phyloP scores from a whole-genome alignment of 1,140 invertebrate genomes.

The Akabosia matsudoensis region DNA sequence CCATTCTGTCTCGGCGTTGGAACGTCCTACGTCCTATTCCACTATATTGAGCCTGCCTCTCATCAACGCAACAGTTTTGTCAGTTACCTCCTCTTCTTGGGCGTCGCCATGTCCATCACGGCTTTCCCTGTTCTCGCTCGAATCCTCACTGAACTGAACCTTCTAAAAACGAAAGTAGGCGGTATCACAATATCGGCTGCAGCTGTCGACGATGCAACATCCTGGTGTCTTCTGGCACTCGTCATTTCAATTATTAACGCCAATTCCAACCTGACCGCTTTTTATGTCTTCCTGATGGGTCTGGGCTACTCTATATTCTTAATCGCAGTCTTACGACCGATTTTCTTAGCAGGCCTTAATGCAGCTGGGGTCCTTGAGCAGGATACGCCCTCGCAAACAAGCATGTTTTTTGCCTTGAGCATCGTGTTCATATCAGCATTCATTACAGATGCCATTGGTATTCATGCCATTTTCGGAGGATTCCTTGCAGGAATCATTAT shows the following conservation, averaged over 20 bases:
- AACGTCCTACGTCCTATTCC: slow-evolving; percentile 42
- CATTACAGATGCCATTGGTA: slow-evolving; percentile 46
- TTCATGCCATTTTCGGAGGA: slow-evolving; percentile 47
- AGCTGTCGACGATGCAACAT: slow-evolving; percentile 46
- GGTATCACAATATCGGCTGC: slow-evolving; percentile 47
- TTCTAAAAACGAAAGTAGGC: slow-evolving; percentile 45
- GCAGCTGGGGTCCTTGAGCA: slow-evolving; percentile 27
- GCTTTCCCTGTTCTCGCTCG: slow-evolving; percentile 47
- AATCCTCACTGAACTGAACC: slow-evolving; percentile 44
- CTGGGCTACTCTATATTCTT: slow-evolving; percentile 32
- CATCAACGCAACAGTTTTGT: slow-evolving; percentile 19
- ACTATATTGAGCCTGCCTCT: slow-evolving; percentile 30
- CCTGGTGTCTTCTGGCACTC: slow-evolving; percentile 47
- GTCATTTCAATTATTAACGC: slow-evolving; percentile 46
- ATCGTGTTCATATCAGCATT: slow-evolving; percentile 44
- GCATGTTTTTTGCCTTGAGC: slow-evolving; percentile 36
- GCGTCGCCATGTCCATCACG: slow-evolving; percentile 46
- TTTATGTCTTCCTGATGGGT: slow-evolving; percentile 44
- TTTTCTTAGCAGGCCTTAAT: slow-evolving; percentile 31
- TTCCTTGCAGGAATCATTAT: slow-evolving; percentile 46
- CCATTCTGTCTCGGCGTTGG: slow-evolving; percentile 41
- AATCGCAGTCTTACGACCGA: slow-evolving; percentile 19
- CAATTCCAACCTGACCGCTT: slow-evolving; percentile 33
- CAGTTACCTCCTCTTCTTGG: slow-evolving; percentile 45
- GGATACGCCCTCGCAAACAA: slow-evolving; percentile 18